A percentile compares a stretch with the other conserved stretches of the same genome.
These are phyloP conservation scores for Pollachius pollachius DNA, from an alignment of 2,113 vertebrate genomes.

Conservation along the genomic window DNA sequence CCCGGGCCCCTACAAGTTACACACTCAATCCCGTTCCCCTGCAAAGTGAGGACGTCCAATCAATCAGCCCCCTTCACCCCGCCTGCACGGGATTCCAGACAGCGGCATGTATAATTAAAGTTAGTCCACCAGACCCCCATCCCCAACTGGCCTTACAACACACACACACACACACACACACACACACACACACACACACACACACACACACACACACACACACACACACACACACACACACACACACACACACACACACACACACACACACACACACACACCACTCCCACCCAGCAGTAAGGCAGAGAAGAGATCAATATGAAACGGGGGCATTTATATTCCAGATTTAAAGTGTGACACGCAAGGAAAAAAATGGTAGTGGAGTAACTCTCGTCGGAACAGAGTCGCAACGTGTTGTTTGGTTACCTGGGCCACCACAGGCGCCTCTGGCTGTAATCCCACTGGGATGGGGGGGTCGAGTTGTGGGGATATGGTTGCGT, in stretches of 20 bases:
- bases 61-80: constrained; percentile 48
- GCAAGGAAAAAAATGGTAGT: not conserved
- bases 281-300: not conserved
- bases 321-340: constrained; percentile 48
- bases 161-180: too few relatives aligned
- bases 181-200: not conserved
- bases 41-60: constrained; percentile 43
- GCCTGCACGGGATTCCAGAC: too few relatives aligned
- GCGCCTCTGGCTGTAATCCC: too few relatives aligned
- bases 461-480: not conserved
- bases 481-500: too few relatives aligned
- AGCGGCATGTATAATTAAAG: too few relatives aligned
- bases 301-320: constrained; percentile 29
- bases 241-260: not conserved
- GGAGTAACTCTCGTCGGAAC: too few relatives aligned
- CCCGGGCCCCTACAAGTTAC: too few relatives aligned
- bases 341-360: constrained; percentile 30
- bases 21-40: not conserved
- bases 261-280: not conserved
- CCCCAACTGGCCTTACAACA: too few relatives aligned
- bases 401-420: too few relatives aligned
- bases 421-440: too few relatives aligned
- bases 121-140: too few relatives aligned
- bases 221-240: constrained; percentile 1
- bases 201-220: constrained; percentile 20